Evolutionary conservation across 2,113 vertebrate genomes (phyloP), one percentile per base, ranked within the genome.

Genomic region (Melanocharis versteri): DNA sequence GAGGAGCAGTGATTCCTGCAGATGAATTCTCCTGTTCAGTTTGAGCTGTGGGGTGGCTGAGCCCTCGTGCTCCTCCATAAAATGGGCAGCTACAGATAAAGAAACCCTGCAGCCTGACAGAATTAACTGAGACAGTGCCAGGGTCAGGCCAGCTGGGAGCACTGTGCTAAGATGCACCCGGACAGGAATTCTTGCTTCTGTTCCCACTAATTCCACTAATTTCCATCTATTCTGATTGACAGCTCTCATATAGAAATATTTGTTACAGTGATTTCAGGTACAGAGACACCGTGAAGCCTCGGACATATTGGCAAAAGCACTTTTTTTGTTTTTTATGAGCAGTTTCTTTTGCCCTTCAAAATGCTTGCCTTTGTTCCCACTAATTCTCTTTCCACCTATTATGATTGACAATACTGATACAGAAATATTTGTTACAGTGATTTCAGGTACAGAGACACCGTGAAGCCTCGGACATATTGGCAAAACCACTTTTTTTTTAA

Each of bases 141-240:
- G 2, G 31, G 9, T 6, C 44, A 12, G 48, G 12, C 44, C 14
- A 9, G 51, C 48, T 56, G 71, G 30, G n/a, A 27, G 6, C 21
- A 1, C 21, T 15, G 13, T 64, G 28, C 84, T 45, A 19, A 7
- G 30, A 3, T 11, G 20, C 62, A 47, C 30, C 39, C 31, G 45
- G 30, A 11, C 48, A 6, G 1, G 5, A 35, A 48, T 8, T 30
- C 19, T 83, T 47, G 40, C 9, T 24, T 75, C 37, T 91, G 10
- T 14, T 70, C 45, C 64, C 33, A 8, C 11, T 9, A 8, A 35
- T 70, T 57, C 60, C 73, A n/a, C n/a, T n/a, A n/a, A 31, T 77
- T 88, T 28, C 42, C 3, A 1, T 53, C 7, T 42, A 4, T 53
- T 28, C 2, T 0, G 0, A 26, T 11, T 31, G 54, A 22, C 26